phyloP scores from a whole-genome alignment of 2,113 vertebrate species.

The Onychorhynchus coronatus region DNA sequence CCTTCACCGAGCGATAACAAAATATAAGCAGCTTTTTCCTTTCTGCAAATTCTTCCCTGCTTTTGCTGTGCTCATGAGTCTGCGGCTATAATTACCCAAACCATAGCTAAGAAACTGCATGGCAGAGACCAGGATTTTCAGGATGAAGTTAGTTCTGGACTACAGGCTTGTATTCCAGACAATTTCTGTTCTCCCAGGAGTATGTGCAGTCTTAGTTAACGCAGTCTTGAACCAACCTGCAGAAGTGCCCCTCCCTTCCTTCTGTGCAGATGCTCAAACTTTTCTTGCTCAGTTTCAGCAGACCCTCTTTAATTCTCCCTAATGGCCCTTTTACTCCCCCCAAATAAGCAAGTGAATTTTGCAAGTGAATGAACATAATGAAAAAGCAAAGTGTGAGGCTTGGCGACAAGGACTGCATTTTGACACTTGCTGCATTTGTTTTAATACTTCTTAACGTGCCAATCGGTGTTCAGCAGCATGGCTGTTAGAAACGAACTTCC shows the following conservation, averaged over 20 bases:
- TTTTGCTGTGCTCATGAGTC: neutral
- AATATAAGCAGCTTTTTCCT: neutral
- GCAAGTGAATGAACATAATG: neutral
- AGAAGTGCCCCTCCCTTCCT: neutral
- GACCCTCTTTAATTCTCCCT: conserved; percentile 3
- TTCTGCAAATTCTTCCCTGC: neutral
- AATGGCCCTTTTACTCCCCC: neutral
- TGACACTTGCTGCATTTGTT: neutral
- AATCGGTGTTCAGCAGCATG: neutral
- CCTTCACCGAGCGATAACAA: neutral
- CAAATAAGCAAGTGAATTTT: neutral
- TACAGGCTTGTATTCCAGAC: conserved; percentile 1
- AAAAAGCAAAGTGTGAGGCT: conserved; percentile 1
- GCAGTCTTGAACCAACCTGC: neutral
- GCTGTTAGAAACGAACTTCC: neutral
- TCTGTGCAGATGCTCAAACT: neutral
- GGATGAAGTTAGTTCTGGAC: conserved; percentile 50
- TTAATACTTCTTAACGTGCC: neutral
- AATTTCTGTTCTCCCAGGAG: conserved; percentile 23
- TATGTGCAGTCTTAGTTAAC: neutral
- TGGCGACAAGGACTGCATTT: neutral
- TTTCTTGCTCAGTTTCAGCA: conserved; percentile 6
- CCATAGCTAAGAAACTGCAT: neutral
- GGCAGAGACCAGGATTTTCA: conserved; percentile 27
- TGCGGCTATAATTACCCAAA: conserved; percentile 46